Evolutionary conservation across 2,113 vertebrate species (phyloP), one percentile per base, ranked within the genome.

Genomic region (Microtus pennsylvanicus): DNA sequence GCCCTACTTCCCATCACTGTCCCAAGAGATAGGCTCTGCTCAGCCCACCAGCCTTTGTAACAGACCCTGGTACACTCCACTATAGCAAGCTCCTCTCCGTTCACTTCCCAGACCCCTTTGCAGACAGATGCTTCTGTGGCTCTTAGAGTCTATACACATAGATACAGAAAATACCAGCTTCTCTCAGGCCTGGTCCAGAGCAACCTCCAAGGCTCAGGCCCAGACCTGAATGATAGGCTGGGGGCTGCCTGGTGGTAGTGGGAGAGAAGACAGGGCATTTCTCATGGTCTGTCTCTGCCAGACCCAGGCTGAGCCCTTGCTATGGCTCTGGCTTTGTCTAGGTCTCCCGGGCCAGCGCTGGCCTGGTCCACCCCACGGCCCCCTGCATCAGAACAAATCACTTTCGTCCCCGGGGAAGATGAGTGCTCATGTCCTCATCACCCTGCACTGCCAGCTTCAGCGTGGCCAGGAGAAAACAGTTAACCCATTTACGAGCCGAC

Each of bases 381-480:
- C 19, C 75, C 77, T 58, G 22, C 58, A 3, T 0, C 0, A 33
- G 24, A 78, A 94, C 38, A 80, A 96, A 97, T 95, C 77, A 87
- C 65, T 96, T 80, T 96, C 87, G 97, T 97, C 63, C 74, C 81
- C 77, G 52, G 63, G 93, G 96, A 96, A 97, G 96, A 74, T 38
- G 22, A 76, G 65, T 76, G 58, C 81, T 78, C 87, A 96, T 50
- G 50, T 89, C 93, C 72, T 78, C 93, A 47, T 95, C 55, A 4
- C 63, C 77, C 74, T 69, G 96, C 58, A 42, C 30, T 93, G 95
- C 91, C 96, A 94, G 90, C 69, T 75, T 95, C 95, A n/a, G 0
- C 94, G 90, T n/a, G 94, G 90, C 87, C 90, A 95, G 45, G 94
- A 83, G 92, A 96, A 98, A 97, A 98, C 97, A 97, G 95, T 97